Percentiles rank a stretch among this genome's conserved stretches.
phyloP scores from a whole-genome alignment of 2,888 invertebrate genomes.

The Ceraclea dissimilis region DNA sequence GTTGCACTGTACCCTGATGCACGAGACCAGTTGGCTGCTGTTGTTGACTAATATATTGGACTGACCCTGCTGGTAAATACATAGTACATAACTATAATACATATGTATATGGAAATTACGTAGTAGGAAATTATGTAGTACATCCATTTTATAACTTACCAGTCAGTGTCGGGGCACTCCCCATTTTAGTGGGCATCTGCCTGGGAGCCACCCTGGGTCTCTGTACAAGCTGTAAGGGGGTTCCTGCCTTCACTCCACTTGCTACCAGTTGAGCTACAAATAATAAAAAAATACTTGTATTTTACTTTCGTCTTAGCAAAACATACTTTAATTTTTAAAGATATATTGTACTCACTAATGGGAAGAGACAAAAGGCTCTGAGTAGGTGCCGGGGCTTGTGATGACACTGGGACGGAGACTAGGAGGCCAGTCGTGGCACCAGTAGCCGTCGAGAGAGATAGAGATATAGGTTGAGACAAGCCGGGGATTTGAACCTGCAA shows the following conservation, averaged over 20 bases:
- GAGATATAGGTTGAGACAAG: slow-evolving; percentile 76
- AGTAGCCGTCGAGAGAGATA: slow-evolving; percentile 63
- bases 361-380: slow-evolving; percentile 55
- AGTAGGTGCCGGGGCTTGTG: slow-evolving; percentile 36
- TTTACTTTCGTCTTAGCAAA: no score
- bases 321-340: no score
- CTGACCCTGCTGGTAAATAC: slow-evolving; percentile 18
- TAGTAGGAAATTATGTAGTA: no score
- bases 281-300: slow-evolving; percentile 7
- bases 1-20: slow-evolving; percentile 12
- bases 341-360: slow-evolving; percentile 45
- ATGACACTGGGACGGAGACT: slow-evolving; percentile 57
- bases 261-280: slow-evolving; percentile 33
- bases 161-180: slow-evolving; percentile 17
- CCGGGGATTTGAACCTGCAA: slow-evolving; percentile 69
- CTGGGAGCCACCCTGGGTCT: slow-evolving; percentile 23
- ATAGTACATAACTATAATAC: neutral
- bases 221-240: slow-evolving; percentile 22
- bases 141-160: slow-evolving; percentile 15
- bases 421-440: slow-evolving; percentile 51
- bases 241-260: slow-evolving; percentile 21
- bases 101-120: no score
- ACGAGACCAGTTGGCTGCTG: slow-evolving; percentile 7
- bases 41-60: slow-evolving; percentile 23
- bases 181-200: slow-evolving; percentile 20